Conservation (phyloP, 2,113 vertebrate genomes). For the Chaetodon trifascialis region DNA sequence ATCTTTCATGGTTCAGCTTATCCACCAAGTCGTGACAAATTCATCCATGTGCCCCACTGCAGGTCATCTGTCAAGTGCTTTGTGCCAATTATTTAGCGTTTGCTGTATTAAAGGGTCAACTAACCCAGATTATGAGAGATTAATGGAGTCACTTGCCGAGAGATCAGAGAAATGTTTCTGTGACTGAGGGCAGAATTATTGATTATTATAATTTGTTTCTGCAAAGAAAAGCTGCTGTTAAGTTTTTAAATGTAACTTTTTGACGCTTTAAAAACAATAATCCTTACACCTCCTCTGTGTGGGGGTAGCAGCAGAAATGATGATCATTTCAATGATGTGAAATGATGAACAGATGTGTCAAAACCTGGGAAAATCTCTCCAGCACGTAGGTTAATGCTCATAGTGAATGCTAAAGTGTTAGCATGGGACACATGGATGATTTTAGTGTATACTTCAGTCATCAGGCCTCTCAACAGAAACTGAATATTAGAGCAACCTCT, state of each 20-base stretch:
- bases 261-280: too few species aligned
- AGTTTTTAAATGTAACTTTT: background rate
- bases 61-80: background rate
- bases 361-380: background rate
- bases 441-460: background rate
- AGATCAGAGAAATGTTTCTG: background rate
- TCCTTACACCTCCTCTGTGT: too few species aligned
- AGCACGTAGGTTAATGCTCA: background rate
- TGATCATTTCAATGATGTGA: too few species aligned
- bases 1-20: constrained; percentile 28
- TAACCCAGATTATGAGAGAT: background rate
- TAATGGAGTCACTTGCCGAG: background rate
- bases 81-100: background rate
- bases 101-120: background rate
- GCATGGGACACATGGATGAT: constrained; percentile 16
- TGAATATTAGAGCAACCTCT: constrained; percentile 1
- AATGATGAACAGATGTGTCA: too few species aligned
- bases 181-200: background rate
- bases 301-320: too few species aligned
- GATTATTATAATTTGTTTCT: background rate
- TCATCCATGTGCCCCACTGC: constrained; percentile 14
- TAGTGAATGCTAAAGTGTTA: background rate
- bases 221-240: background rate
- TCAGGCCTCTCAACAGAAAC: constrained; percentile 31
- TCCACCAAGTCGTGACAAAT: background rate